Evolutionary conservation across 2,888 invertebrate genomes (phyloP).

Genomic region (Polyploca ridens): DNA sequence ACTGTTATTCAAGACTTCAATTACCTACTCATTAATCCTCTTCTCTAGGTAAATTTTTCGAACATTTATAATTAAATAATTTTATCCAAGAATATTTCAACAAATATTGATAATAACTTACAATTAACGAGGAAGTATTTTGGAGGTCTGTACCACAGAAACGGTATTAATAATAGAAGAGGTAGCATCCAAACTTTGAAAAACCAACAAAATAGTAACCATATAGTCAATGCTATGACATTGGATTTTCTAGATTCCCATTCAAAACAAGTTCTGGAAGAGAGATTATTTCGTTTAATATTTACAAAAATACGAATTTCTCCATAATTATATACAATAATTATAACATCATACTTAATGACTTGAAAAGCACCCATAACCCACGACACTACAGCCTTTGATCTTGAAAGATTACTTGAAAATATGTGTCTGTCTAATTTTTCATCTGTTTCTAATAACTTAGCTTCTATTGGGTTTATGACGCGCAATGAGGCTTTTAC

Average conservation of each 20-base stretch:
- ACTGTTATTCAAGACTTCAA: too few relatives aligned
- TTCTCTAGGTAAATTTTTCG: slow-evolving; percentile 3
- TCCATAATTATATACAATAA: too few relatives aligned
- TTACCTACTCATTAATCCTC: too few relatives aligned
- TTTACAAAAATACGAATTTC: slow-evolving; percentile 8
- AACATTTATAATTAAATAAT: too few relatives aligned
- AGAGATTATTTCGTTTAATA: slow-evolving; percentile 9
- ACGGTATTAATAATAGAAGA: slow-evolving; percentile 90
- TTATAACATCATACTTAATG: slow-evolving; percentile 88
- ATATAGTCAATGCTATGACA: slow-evolving; percentile 90
- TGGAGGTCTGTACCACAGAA: slow-evolving; percentile 82
- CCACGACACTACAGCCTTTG: slow-evolving; percentile 92
- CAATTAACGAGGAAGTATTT: slow-evolving; percentile 56
- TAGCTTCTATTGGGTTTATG: slow-evolving; percentile 96
- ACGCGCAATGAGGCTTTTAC: slow-evolving; percentile 92
- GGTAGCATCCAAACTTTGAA: slow-evolving; percentile 98
- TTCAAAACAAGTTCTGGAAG: slow-evolving; percentile 93
- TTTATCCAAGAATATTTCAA: too few relatives aligned
- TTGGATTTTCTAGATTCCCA: slow-evolving; percentile 96
- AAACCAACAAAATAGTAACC: slow-evolving; percentile 94
- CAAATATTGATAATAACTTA: slow-evolving; percentile 39
- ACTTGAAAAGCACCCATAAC: slow-evolving; percentile 92
- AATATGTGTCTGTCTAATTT: slow-evolving; percentile 97
- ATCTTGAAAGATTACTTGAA: slow-evolving; percentile 93
- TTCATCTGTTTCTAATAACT: slow-evolving; percentile 93